Evolutionary conservation across 2,113 vertebrate species (phyloP).

Genomic region (Hypanus sabinus): DNA sequence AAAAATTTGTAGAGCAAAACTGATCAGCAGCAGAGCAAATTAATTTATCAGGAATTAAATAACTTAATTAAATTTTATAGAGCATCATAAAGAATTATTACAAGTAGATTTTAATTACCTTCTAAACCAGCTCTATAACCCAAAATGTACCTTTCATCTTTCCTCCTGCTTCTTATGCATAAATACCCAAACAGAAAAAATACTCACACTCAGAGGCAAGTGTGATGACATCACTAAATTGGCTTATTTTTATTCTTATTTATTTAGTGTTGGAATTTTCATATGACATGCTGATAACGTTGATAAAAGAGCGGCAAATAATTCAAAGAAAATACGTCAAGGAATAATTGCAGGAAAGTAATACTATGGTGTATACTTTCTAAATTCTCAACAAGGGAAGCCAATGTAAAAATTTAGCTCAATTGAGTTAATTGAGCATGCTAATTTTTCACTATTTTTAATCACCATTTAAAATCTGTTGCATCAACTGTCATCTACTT

Average conservation of each 20-base stretch:
- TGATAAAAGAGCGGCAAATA: not conserved
- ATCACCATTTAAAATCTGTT: not conserved
- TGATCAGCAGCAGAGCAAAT: not conserved
- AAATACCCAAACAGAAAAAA: not conserved
- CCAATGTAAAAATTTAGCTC: not conserved
- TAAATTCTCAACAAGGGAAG: not conserved
- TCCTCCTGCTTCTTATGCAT: conserved; percentile 10
- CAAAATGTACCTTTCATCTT: not conserved
- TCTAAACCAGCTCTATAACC: not conserved
- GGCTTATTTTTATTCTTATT: not conserved
- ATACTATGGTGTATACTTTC: not conserved
- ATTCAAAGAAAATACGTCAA: not conserved
- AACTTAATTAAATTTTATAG: not conserved
- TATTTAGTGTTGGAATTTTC: not conserved
- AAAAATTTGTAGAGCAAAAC: conserved; percentile 38
- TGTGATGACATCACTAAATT: not conserved
- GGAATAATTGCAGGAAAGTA: not conserved
- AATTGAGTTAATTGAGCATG: not conserved
- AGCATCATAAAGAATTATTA: not conserved
- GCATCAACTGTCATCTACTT: not conserved
- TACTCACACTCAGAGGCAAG: not conserved
- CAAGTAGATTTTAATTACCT: not conserved
- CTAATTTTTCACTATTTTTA: not conserved
- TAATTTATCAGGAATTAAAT: not conserved
- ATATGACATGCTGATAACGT: not conserved